Base-by-base conservation (phyloP, 2,888 invertebrate genomes). In the Phalera bucephala region DNA sequence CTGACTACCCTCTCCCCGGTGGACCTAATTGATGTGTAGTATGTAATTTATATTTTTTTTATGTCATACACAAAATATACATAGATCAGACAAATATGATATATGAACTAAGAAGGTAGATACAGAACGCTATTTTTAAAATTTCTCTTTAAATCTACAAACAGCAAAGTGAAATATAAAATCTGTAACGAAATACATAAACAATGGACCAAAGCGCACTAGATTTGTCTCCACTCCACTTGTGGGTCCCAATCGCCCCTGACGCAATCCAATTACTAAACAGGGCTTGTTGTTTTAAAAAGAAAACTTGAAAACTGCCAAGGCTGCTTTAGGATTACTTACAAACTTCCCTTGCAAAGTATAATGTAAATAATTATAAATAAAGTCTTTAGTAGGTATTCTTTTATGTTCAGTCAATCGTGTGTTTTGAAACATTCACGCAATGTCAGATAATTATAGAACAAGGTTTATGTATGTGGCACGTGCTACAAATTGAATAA, bases 201-300 rank as follows among this genome's bases (percentile, higher is more conserved):
- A 22, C 11, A 4, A 15, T 15, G 27, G 25, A 19, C 33, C 28
- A 28, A 35, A 31, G 13, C 31, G 44, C 33, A 30, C 32, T 34
- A 41, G 29, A 33, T 33, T 32, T 25, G 42, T 41, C 11, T 35
- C 37, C 42, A 50, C 40, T 52, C 33, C 36, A 49, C 45, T 53
- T 38, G 41, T 53, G 33, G 33, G 45, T n/a, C 53, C 64, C 62
- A 64, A 74, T 73, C 64, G 61, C 54, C 57, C 64, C 65, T 59
- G 65, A 70, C 68, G 58, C 70, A 71, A 80, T 80, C 68, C 66
- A 73, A 77, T 80, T 77, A 79, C 61, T 45, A 54, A 60, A 66
- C 54, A 55, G 52, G 38, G 51, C 61, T 60, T 58, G 58, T 66
- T 57, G 57, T 68, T 68, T 72, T 63, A 56, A 63, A 67, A 57